Base-by-base conservation (phyloP, 2,888 invertebrate genomes). In the Alentia gelatinosa region DNA sequence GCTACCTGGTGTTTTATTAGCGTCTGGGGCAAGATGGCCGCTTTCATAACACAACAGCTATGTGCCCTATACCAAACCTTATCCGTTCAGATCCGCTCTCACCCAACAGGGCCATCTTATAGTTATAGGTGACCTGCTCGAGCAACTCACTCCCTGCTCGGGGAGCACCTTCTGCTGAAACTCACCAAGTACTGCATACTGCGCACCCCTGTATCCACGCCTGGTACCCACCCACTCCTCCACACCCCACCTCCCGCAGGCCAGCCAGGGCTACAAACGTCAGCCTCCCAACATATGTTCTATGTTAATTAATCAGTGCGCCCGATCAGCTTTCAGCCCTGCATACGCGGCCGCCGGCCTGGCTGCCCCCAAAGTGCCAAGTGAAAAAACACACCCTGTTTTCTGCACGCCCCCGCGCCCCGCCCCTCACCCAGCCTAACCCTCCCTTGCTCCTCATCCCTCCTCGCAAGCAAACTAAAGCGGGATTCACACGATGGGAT, bases 231-330 rank as follows among this genome's bases (percentile, higher is more conserved):
- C 56, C 56, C n/a, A n/a, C 56, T 56, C 23, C 56, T 56, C 23
- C 5, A 19, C 75, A 75, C 15, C 75, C 7, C n/a, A 75, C 4
- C 75, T 30, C 1, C 37, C 37, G 26, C 35, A 37, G 26, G 35
- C 75, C 83, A 39, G 7, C 39, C 7, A 7, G 84, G 79, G 7
- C 79, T 84, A 7, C 84, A 40, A 47, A 86, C 47, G 47, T 86
- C 86, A 86, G 86, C 30, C 7, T 5, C 12, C 42, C 47, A 26
- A 86, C 86, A 86, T 86, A 35, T 86, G 86, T 86, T 86, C 86
- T 33, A 86, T 86, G 86, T 86, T 86, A 86, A 86, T 86, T 86
- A 86, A 86, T 86, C 86, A 86, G 86, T 26, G 47, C 30, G 12
- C 26, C 26, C 30, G 42, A 86, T 86, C 86, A 50, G 86, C 50